phyloP scores from a whole-genome alignment of 2,797 vertebrate species.

The Sebastes itinus region DNA sequence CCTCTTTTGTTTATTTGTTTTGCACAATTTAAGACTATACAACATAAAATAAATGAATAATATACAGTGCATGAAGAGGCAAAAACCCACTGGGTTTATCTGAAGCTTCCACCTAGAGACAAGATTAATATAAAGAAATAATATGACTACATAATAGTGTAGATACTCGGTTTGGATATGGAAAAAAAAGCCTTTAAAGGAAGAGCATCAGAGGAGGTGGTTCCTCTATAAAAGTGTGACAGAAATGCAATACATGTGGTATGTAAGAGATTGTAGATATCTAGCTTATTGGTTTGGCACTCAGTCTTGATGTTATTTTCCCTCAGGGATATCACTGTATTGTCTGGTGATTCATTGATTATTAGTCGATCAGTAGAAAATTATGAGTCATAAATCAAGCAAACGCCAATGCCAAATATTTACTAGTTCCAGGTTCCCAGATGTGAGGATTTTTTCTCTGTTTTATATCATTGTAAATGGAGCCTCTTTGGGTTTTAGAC shows the following conservation, averaged over 20 bases:
- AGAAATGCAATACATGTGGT: neutral
- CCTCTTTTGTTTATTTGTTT: neutral
- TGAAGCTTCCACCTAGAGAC: too few species aligned
- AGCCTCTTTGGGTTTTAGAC: neutral
- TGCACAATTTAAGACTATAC: too few species aligned
- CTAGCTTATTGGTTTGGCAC: neutral
- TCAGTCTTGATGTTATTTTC: neutral
- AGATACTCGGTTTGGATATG: neutral
- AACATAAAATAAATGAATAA: too few species aligned
- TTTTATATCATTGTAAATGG: neutral
- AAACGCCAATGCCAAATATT: neutral
- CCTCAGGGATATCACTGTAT: neutral
- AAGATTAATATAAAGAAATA: too few species aligned
- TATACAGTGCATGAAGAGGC: too few species aligned
- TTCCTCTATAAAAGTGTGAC: neutral
- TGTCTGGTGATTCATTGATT: neutral
- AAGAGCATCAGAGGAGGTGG: neutral
- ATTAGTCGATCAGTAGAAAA: neutral
- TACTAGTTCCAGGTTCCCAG: neutral
- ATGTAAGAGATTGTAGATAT: neutral
- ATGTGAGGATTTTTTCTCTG: neutral
- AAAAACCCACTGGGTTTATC: too few species aligned
- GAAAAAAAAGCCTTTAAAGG: neutral
- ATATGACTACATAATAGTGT: too few species aligned
- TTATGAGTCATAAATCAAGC: neutral